Evolutionary conservation across 2,888 invertebrate species (phyloP), one percentile per base, ranked within the genome.

Genomic region (Platypus cylindrus): DNA sequence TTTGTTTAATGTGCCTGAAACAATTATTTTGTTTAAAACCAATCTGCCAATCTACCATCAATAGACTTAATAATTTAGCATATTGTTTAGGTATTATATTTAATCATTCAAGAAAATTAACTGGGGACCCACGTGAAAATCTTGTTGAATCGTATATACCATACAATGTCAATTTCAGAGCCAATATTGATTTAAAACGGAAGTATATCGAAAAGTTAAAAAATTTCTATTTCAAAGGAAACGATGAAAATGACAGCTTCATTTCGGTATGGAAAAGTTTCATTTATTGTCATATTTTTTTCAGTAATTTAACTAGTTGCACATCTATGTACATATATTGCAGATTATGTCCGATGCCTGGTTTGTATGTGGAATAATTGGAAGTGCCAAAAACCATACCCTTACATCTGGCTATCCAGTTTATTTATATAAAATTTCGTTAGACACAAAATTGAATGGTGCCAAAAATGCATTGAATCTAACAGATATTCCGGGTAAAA

Each of bases 371-470:
- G 48, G 48, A 16, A 45, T 56, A 5, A 38, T 48, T 5, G 45
- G 43, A 3, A 37, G 51, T 8, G 45, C 52, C 2, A 46, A 43
- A 33, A 43, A 49, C 18, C 56, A 57, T 28, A 13, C 44, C 3
- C 41, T 42, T 36, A 51, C 51, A 8, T 45, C 50, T 3, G 32
- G 41, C 3, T 34, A 42, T 20, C 55, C 56, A 3, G 41, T 58
- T 25, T 59, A 52, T 37, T 46, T 56, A 2, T 59, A 55, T 38
- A 48, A 50, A 43, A 40, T 56, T 22, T 47, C 53, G 4, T 37
- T 54, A 17, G 51, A 52, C 11, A 47, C 46, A 0, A 23, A 43
- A 9, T 32, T 51, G n/a, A 52, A 52, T 34, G 17, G 41, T 12
- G 29, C 46, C 30, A 51, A 47, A 23, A 16, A 11, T 15, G 3